Conservation (phyloP, 2,113 vertebrate species). For the Aix galericulata region DNA sequence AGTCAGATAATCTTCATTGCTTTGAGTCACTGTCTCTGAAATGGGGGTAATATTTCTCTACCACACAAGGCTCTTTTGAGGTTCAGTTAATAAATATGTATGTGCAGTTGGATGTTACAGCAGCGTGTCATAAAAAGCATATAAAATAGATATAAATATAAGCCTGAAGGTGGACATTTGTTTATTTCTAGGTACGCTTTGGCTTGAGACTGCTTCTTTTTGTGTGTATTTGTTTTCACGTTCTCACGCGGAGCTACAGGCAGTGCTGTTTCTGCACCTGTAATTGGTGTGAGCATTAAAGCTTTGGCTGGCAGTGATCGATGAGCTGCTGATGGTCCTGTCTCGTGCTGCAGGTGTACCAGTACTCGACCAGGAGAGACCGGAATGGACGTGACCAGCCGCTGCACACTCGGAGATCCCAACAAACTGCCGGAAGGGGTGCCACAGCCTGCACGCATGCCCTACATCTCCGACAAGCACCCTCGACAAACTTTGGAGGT, state of each 20-base stretch:
- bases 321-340: not conserved
- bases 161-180: not conserved
- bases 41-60: not conserved
- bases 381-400: slow-evolving; percentile 99
- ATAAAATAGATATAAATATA: slow-evolving; percentile 36
- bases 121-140: not conserved
- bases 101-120: not conserved
- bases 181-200: not conserved
- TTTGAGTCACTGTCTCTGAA: slow-evolving; percentile 31
- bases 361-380: slow-evolving; percentile 93
- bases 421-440: slow-evolving; percentile 98
- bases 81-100: slow-evolving; percentile 12
- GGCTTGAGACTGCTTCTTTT: not conserved
- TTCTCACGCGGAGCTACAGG: rapidly evolving
- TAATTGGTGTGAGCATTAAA: rapidly evolving
- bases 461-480: slow-evolving; percentile 98
- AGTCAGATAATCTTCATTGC: not conserved
- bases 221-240: rapidly evolving
- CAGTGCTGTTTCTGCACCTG: rapidly evolving
- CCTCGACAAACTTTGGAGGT: slow-evolving; percentile 97
- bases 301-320: not conserved
- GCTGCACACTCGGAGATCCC: slow-evolving; percentile 97
- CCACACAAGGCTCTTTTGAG: not conserved
- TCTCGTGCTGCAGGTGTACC: slow-evolving; percentile 82
- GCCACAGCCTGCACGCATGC: slow-evolving; percentile 98